These are phyloP conservation scores for Dasypus novemcinctus DNA, from an alignment of 2,113 vertebrate genomes.

Conservation along the genomic window DNA sequence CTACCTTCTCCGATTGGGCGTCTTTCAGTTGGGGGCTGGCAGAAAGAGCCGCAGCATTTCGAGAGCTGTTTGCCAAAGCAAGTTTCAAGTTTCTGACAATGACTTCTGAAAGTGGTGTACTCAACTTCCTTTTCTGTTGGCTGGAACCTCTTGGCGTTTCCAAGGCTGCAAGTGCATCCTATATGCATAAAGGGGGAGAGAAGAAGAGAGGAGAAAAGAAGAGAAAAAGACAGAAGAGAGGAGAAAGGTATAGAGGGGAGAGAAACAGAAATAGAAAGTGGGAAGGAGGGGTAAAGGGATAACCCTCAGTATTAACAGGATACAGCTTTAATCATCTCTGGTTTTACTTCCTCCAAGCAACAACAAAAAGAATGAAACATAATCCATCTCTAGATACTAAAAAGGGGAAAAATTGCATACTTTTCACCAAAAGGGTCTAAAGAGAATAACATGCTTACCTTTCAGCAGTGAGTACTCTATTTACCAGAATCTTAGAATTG, in stretches of 20 bases:
- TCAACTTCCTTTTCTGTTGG: conserved; percentile 80
- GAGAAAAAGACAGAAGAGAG: background rate
- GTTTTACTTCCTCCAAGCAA: background rate
- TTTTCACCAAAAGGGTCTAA: background rate
- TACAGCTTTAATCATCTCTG: background rate
- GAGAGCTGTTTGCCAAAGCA: conserved; percentile 92
- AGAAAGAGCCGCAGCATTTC: conserved; percentile 80
- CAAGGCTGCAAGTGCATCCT: conserved; percentile 93
- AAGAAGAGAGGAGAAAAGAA: too few relatives aligned
- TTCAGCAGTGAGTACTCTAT: background rate
- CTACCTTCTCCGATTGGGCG: conserved; percentile 75
- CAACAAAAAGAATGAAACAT: background rate
- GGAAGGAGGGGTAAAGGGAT: background rate
- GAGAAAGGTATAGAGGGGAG: background rate
- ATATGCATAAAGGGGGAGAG: background rate
- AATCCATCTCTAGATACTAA: background rate
- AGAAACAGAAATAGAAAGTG: background rate
- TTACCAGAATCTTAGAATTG: background rate
- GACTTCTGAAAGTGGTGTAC: conserved; percentile 94
- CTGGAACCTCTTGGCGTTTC: conserved; percentile 87
- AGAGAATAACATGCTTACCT: background rate
- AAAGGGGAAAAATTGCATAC: background rate
- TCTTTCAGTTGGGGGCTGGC: conserved; percentile 89
- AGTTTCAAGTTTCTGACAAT: conserved; percentile 91
- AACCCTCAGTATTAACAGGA: background rate